Percentiles rank a stretch among this genome's conserved stretches.
Evolutionary conservation across 2,797 vertebrate genomes (phyloP).

Genomic region (Girardinus metallicus): DNA sequence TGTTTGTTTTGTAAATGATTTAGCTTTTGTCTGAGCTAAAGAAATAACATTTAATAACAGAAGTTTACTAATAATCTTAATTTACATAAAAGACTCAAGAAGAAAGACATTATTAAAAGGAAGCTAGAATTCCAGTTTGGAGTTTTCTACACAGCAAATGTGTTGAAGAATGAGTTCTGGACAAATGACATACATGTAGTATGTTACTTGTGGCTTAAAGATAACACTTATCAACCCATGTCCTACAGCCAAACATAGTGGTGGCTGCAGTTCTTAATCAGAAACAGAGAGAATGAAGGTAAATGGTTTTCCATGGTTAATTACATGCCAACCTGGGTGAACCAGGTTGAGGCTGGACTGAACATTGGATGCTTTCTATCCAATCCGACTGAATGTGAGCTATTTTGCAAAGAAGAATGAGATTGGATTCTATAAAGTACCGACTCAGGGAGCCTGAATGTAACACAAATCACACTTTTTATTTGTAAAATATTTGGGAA

Average conservation of each 20-base stretch:
- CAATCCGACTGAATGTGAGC: not conserved
- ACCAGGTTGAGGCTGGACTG: not conserved
- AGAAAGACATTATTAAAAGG: not conserved
- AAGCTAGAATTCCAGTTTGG: not conserved
- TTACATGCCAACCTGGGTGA: not conserved
- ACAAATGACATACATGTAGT: not conserved
- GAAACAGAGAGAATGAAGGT: not conserved
- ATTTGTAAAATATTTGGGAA: not conserved
- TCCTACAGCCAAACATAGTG: not conserved
- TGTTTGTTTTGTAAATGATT: not conserved
- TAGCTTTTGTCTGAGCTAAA: not conserved
- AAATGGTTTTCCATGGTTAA: not conserved
- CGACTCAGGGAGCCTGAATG: not conserved
- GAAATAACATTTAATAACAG: not conserved
- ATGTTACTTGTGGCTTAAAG: not conserved
- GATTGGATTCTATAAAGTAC: not conserved
- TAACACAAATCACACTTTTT: not conserved
- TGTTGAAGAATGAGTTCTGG: not conserved
- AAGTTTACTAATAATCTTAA: not conserved
- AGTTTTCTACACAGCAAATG: not conserved
- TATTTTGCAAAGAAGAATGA: not conserved
- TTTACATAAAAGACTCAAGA: not conserved
- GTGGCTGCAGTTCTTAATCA: not conserved
- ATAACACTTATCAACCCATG: not conserved
- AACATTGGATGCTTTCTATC: not conserved